These are phyloP conservation scores for Chaunax sp. DNA, from an alignment of 2,797 vertebrate species.

Conservation along the genomic window DNA sequence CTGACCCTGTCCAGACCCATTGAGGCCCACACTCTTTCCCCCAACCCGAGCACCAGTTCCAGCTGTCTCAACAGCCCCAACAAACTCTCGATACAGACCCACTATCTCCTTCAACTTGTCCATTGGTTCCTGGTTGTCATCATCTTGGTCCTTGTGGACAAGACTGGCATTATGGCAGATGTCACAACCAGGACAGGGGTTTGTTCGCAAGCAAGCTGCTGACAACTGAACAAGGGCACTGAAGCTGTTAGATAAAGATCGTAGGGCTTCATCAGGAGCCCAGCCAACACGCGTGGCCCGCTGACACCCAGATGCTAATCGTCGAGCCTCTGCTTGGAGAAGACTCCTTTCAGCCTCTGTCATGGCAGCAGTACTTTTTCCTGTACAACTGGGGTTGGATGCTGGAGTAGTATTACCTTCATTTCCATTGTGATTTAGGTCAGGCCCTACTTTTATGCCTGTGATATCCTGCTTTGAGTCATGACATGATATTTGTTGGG, in stretches of 20 bases:
- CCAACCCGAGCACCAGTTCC: slow-evolving; percentile 66
- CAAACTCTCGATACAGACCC: slow-evolving; percentile 90
- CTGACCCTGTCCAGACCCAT: slow-evolving; percentile 75
- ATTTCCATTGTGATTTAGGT: slow-evolving; percentile 75
- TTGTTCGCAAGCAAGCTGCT: slow-evolving; percentile 89
- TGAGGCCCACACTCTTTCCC: slow-evolving; percentile 46
- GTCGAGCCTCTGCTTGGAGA: slow-evolving; percentile 89
- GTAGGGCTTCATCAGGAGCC: slow-evolving; percentile 88
- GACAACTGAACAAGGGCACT: slow-evolving; percentile 89
- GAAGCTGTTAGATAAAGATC: slow-evolving; percentile 89
- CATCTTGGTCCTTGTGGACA: slow-evolving; percentile 45
- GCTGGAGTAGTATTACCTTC: slow-evolving; percentile 32
- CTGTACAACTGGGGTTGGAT: slow-evolving; percentile 51
- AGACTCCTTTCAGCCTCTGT: slow-evolving; percentile 87
- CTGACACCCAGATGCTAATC: slow-evolving; percentile 91
- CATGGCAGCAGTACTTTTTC: slow-evolving; percentile 75
- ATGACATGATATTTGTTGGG: slow-evolving; percentile 74
- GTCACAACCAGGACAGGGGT: slow-evolving; percentile 87
- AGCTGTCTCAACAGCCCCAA: slow-evolving; percentile 87
- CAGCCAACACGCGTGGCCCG: slow-evolving; percentile 90
- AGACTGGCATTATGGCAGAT: slow-evolving; percentile 72
- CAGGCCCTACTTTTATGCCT: slow-evolving; percentile 50
- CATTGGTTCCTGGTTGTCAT: slow-evolving; percentile 81
- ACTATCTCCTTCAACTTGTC: slow-evolving; percentile 90
- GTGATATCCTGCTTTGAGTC: slow-evolving; percentile 54